Base-by-base conservation (phyloP, 1,140 invertebrate species). In the Piezodorus guildinii region DNA sequence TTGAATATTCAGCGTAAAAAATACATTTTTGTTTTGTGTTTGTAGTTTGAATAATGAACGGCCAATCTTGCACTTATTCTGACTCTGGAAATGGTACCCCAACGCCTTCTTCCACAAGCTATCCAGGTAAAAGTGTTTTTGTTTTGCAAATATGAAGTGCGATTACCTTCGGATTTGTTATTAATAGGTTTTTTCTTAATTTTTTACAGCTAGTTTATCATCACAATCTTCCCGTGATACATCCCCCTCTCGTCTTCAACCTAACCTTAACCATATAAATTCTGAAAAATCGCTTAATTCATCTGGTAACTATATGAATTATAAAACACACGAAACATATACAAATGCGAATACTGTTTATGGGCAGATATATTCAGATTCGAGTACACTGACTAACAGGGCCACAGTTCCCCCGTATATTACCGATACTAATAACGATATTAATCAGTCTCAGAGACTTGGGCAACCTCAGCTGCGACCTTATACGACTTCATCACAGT, bases 161-260 rank as follows among this genome's bases (percentile, higher is more conserved):
- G 27, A 54, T 17, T 39, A 43, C 34, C 21, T 16, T 39, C 14
- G 4, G 23, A 34, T 30, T 19, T 52, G 43, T 54, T 19, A 45
- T 59, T 59, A 52, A 63, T 34, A 10, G 34, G 1, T 54, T 19
- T 25, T 19, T 51, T 56, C n/a, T 39, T 63, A 46, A 43, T 63
- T 51, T 45, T 27, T 70, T 70, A 16, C 62, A 71, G 69, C 65
- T 27, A 70, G 69, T 64, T 61, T 71, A 45, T 71, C 70, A n/a
- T 71, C 69, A 12, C 67, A 71, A 27, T 71, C 70, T 19, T 71
- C 70, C 14, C 60, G 70, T 17, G 69, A 71, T 27, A 63, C 66
- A 4, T 71, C 70, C 9, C 70, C 70, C 14, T 65, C 68, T 27
- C 66, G 63, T 4, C 60, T 58, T 27, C 44, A 23, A 49, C 56